Evolutionary conservation across 2,888 invertebrate genomes (phyloP), one percentile per base, ranked within the genome.

Genomic region (Magallana nippona): DNA sequence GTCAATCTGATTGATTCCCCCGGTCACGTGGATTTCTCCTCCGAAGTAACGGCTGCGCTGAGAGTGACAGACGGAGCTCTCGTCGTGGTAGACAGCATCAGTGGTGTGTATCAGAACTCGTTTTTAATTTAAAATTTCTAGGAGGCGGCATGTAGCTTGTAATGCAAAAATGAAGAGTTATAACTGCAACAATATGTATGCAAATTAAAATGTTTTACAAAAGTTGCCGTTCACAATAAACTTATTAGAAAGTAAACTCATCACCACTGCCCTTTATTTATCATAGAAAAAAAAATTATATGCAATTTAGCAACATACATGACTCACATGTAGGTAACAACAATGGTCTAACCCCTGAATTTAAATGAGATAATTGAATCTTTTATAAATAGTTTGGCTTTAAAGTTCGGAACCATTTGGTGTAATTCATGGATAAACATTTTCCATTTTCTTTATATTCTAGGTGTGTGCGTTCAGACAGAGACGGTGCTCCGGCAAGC

Each of bases 1-100:
- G 99, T 99, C 95, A 99, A 99, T 95, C 95, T 99, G 95, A 99
- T 99, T 92, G 99, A 99, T 95, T 99, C 99, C 60, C 99, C 99
- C 91, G 99, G 99, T 89, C 99, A 99, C 97, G 99, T 99, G 93
- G 99, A 99, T 95, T 99, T 99, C 96, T 99, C 99, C 15, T 98
- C 98, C 89, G 99, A 99, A 95, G 99, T 99, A 91, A 99, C 99
- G 83, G 99, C 99, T 92, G 99, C 99, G 91, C 97, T 99, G 90
- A 98, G 99, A 95, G 99, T 99, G 82, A 99, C 99, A 93, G 99
- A 99, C 95, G 99, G 99, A 94, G 99, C 99, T 92, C 96, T 99
- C 88, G 99, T 99, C 83, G 99, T 99, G 81, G 99, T 99, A 17
- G 99, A 99, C 95, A 99, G 99, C 95, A 99, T 99, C 82, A 99